Conservation (phyloP, 2,797 vertebrate genomes). For the Saxicola maurus region DNA sequence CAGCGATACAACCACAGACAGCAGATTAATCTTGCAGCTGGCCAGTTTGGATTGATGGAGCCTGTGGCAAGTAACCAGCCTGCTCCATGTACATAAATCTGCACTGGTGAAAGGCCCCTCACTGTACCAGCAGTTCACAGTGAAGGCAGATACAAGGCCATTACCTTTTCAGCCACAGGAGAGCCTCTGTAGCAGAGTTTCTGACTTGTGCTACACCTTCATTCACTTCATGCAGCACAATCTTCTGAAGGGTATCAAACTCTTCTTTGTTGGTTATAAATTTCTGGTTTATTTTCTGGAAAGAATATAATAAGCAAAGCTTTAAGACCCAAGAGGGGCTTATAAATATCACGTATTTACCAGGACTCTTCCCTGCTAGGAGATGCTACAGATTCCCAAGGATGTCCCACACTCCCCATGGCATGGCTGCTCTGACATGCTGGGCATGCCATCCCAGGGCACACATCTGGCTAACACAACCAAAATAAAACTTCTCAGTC, state of each 20-base stretch:
- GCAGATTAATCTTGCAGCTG: background rate
- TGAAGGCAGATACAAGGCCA: accelerated
- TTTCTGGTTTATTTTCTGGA: slow-evolving; percentile 96
- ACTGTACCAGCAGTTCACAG: background rate
- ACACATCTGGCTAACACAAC: background rate
- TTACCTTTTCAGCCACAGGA: slow-evolving; percentile 91
- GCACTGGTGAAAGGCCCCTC: background rate
- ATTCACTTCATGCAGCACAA: slow-evolving; percentile 88
- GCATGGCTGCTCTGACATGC: accelerated
- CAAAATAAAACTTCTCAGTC: background rate
- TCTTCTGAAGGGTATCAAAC: slow-evolving; percentile 92
- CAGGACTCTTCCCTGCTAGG: background rate
- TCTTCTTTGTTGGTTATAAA: slow-evolving; percentile 84
- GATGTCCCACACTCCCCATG: accelerated
- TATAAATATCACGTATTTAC: background rate
- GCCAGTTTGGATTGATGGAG: background rate
- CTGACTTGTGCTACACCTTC: slow-evolving; percentile 82
- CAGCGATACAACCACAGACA: background rate
- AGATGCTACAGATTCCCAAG: background rate
- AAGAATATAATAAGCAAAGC: background rate
- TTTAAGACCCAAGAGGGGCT: background rate
- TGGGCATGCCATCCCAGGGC: background rate
- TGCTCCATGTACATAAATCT: background rate
- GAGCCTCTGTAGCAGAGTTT: slow-evolving; percentile 94
- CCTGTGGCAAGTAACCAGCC: background rate